phyloP scores from a whole-genome alignment of 2,888 invertebrate genomes.

The Drosophila paracracens region DNA sequence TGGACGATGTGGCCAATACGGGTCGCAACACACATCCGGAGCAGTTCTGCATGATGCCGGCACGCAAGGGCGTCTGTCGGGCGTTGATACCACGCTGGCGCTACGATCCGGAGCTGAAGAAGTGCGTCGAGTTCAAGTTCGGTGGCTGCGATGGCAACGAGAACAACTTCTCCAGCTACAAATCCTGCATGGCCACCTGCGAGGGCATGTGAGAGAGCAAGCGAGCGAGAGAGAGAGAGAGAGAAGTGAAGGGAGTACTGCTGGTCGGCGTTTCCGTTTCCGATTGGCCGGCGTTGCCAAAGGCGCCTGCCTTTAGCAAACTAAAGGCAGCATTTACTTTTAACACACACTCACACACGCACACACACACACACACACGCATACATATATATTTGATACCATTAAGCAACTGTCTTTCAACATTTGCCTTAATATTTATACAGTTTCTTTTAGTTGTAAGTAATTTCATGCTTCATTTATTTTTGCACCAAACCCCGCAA shows the following conservation, averaged over 20 bases:
- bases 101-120: conserved; percentile 85
- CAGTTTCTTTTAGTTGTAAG: conserved; percentile 54
- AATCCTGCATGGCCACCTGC: conserved; percentile 86
- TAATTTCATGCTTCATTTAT: conserved; percentile 59
- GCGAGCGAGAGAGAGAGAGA: conserved; percentile 10
- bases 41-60: conserved; percentile 83
- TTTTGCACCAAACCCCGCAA: conserved; percentile 6
- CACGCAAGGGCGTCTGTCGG: conserved; percentile 84
- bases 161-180: conserved; percentile 86
- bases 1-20: conserved; percentile 82
- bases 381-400: conserved; percentile 15
- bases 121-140: conserved; percentile 86
- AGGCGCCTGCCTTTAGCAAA: conserved; percentile 68
- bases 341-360: conserved; percentile 23
- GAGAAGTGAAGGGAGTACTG: conserved; percentile 29
- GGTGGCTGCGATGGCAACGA: conserved; percentile 87
- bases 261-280: conserved; percentile 51
- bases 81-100: conserved; percentile 85
- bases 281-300: conserved; percentile 70
- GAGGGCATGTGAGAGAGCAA: conserved; percentile 81
- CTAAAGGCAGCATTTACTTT: conserved; percentile 74
- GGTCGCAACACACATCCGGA: conserved; percentile 78
- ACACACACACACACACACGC: conserved; percentile 14
- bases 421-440: conserved; percentile 68
- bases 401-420: conserved; percentile 51